A percentile compares a stretch with the other conserved stretches of the same genome.
These are phyloP conservation scores for Mayetiola destructor DNA, from an alignment of 2,888 invertebrate genomes.

Conservation along the genomic window DNA sequence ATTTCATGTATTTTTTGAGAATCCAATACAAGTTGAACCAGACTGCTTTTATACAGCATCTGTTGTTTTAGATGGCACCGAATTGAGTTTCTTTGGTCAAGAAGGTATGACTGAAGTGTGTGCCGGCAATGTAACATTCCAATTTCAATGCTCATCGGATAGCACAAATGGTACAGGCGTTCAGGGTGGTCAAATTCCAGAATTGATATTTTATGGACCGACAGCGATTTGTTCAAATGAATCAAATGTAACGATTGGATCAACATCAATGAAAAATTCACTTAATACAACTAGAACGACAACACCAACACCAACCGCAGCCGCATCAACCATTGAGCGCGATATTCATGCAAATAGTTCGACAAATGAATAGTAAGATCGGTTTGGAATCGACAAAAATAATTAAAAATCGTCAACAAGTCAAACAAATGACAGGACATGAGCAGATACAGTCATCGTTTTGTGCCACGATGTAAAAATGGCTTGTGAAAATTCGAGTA, in stretches of 20 bases:
- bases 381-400: too few relatives aligned
- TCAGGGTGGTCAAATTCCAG: slow-evolving; percentile 94
- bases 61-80: slow-evolving; percentile 84
- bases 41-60: slow-evolving; percentile 91
- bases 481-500: too few relatives aligned
- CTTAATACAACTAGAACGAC: background rate
- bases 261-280: slow-evolving; percentile 28
- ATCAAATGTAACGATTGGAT: slow-evolving; percentile 25
- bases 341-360: background rate
- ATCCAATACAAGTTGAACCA: slow-evolving; percentile 74
- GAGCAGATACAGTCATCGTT: too few relatives aligned
- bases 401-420: too few relatives aligned
- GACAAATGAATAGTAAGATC: background rate
- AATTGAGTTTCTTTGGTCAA: slow-evolving; percentile 92
- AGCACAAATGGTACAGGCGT: slow-evolving; percentile 96
- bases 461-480: too few relatives aligned
- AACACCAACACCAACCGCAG: background rate
- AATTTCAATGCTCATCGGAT: slow-evolving; percentile 93
- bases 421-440: too few relatives aligned
- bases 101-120: slow-evolving; percentile 91
- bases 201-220: slow-evolving; percentile 88
- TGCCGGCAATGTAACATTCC: slow-evolving; percentile 86
- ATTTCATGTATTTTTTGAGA: slow-evolving; percentile 74
- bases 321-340: background rate
- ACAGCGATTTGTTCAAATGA: slow-evolving; percentile 27